Percentiles rank a stretch among this genome's conserved stretches.
phyloP scores from a whole-genome alignment of 2,113 vertebrate species.

The Chroicocephalus ridibundus region DNA sequence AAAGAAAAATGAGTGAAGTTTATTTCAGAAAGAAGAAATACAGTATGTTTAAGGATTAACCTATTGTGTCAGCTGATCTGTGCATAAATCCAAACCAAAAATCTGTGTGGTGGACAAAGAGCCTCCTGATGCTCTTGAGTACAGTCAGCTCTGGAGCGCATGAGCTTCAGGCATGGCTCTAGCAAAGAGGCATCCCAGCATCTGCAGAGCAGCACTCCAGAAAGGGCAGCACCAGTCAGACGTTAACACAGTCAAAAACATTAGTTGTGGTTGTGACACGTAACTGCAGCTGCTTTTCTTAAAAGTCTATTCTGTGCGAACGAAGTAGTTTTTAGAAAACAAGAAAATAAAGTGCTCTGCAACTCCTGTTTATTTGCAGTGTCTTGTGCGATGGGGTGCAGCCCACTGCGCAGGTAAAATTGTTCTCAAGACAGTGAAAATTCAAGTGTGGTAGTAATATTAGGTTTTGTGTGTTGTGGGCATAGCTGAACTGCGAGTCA shows the following conservation, averaged over 20 bases:
- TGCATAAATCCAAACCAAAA: background rate
- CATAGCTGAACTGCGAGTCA: background rate
- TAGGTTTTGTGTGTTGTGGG: background rate
- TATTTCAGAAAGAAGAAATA: background rate
- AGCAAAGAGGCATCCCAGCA: background rate
- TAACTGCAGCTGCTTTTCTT: background rate
- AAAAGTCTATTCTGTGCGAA: background rate
- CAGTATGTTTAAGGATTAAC: background rate
- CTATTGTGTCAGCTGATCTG: background rate
- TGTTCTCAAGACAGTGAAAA: background rate
- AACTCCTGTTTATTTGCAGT: background rate
- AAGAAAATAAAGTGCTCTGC: background rate
- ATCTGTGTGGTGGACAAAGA: background rate
- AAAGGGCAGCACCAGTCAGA: background rate
- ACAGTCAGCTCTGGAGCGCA: background rate
- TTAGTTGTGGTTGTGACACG: background rate
- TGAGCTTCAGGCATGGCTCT: background rate
- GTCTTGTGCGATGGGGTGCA: background rate
- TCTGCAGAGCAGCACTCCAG: background rate
- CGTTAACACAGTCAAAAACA: background rate
- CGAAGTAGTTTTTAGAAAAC: background rate
- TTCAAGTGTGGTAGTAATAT: background rate
- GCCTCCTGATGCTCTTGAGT: fast-evolving
- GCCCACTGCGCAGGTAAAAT: background rate
- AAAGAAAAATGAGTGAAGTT: background rate